Percentiles rank a stretch among this genome's conserved stretches.
These are phyloP conservation scores for Trissolcus brochymenae DNA, from an alignment of 2,888 invertebrate species.

Conservation along the genomic window DNA sequence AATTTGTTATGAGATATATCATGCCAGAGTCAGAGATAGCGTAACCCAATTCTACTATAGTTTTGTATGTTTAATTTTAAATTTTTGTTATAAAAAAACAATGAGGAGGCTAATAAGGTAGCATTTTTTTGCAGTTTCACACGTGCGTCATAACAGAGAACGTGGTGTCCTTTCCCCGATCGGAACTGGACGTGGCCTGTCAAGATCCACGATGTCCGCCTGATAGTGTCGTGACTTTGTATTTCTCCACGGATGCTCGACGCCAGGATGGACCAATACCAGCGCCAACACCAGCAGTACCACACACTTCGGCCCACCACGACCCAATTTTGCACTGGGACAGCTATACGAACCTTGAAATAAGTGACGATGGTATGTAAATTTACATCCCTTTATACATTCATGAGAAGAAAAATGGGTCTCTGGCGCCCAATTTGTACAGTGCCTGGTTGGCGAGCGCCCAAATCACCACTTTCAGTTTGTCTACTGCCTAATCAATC, in stretches of 20 bases:
- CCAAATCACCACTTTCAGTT: no score
- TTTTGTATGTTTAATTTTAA: no score
- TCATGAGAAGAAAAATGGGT: not conserved
- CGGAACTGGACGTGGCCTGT: slow-evolving; percentile 91
- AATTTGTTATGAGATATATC: not conserved
- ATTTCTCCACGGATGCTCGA: slow-evolving; percentile 83
- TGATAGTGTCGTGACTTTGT: slow-evolving; percentile 89
- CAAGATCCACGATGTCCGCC: slow-evolving; percentile 89
- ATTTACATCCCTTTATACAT: not conserved
- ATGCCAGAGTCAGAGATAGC: no score
- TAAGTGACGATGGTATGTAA: slow-evolving; percentile 74
- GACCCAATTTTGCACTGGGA: slow-evolving; percentile 87
- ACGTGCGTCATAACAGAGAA: slow-evolving; percentile 93
- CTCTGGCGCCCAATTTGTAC: no score
- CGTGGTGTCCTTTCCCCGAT: slow-evolving; percentile 89
- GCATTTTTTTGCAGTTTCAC: slow-evolving; percentile 85
- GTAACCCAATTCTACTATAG: no score
- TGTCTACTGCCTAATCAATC: no score
- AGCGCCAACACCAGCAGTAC: slow-evolving; percentile 84
- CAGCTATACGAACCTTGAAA: slow-evolving; percentile 83
- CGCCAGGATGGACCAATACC: slow-evolving; percentile 80
- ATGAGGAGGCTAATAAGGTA: not conserved
- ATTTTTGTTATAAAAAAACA: not conserved
- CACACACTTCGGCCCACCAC: slow-evolving; percentile 81
- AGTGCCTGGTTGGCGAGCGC: no score